A percentile compares a stretch with the other conserved stretches of the same genome.
Evolutionary conservation across 2,113 vertebrate genomes (phyloP).

Genomic region (Cinclus mexicanus): DNA sequence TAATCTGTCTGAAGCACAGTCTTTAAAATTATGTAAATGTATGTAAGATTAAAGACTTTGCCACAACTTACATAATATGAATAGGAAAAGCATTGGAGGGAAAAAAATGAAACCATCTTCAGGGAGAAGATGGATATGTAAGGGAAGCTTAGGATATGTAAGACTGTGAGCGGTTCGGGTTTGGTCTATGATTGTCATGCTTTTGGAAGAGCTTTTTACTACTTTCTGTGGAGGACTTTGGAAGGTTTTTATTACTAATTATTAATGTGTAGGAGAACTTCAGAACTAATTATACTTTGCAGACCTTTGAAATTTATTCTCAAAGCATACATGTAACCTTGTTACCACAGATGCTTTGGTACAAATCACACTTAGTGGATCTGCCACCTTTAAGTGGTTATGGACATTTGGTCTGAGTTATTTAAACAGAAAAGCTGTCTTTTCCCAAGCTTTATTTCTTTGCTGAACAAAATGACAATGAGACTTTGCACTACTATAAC

Average conservation of each 20-base stretch:
- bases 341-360: slow-evolving; percentile 44
- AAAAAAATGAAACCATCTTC: not conserved
- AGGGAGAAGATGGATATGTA: not conserved
- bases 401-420: slow-evolving; percentile 26
- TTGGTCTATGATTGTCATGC: not conserved
- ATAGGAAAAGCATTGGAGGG: not conserved
- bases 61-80: not conserved
- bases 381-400: slow-evolving; percentile 38
- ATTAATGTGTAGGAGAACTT: slow-evolving; percentile 54
- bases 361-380: slow-evolving; percentile 50
- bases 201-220: slow-evolving; percentile 15
- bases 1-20: slow-evolving; percentile 15
- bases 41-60: slow-evolving; percentile 41
- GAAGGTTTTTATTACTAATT: slow-evolving; percentile 57
- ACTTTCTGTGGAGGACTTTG: slow-evolving; percentile 7
- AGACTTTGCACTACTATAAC: not conserved
- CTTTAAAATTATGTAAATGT: slow-evolving; percentile 40
- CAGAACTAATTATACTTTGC: slow-evolving; percentile 44
- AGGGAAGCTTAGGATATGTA: not conserved
- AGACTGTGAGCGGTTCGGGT: not conserved
- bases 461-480: not conserved
- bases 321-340: slow-evolving; percentile 45
- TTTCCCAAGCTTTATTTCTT: not conserved
- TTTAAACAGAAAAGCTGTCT: slow-evolving; percentile 30
- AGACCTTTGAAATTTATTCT: slow-evolving; percentile 68